These are phyloP conservation scores for Phengaris alcon DNA, from an alignment of 2,888 invertebrate genomes.

Conservation along the genomic window DNA sequence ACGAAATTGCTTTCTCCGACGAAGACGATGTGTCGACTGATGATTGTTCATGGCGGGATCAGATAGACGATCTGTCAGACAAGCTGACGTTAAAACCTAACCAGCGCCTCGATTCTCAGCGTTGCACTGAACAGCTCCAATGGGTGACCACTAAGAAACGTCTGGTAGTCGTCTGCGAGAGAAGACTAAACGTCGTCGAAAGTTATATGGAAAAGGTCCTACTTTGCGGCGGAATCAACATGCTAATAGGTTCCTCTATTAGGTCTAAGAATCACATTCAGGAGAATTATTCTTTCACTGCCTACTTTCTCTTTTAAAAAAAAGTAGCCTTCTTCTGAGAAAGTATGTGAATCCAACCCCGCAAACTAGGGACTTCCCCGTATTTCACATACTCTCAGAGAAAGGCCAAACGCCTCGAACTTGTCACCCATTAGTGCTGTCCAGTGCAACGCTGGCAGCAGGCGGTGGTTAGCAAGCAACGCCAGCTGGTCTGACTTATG, in stretches of 20 bases:
- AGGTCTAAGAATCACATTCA: background rate
- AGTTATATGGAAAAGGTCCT: background rate
- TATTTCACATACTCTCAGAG: background rate
- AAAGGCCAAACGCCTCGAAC: background rate
- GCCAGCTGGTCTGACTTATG: background rate
- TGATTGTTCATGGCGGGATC: background rate
- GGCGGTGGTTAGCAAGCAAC: background rate
- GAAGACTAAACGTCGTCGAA: background rate
- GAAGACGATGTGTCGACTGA: background rate
- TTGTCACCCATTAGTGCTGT: conserved; percentile 8
- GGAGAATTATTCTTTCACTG: too few relatives aligned
- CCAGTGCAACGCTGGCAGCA: background rate
- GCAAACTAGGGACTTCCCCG: background rate
- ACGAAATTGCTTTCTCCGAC: background rate
- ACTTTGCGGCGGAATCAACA: background rate
- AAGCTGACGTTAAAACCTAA: background rate
- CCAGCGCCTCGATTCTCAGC: background rate
- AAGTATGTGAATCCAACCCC: background rate
- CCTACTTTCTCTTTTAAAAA: too few relatives aligned
- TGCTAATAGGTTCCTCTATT: background rate
- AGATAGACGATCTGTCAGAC: conserved; percentile 15
- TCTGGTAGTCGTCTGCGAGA: background rate
- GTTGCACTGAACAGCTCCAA: conserved; percentile 4
- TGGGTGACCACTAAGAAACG: background rate
- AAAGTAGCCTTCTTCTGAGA: background rate